These are phyloP conservation scores for Nemurella pictetii DNA, from an alignment of 2,888 invertebrate species.

Conservation along the genomic window DNA sequence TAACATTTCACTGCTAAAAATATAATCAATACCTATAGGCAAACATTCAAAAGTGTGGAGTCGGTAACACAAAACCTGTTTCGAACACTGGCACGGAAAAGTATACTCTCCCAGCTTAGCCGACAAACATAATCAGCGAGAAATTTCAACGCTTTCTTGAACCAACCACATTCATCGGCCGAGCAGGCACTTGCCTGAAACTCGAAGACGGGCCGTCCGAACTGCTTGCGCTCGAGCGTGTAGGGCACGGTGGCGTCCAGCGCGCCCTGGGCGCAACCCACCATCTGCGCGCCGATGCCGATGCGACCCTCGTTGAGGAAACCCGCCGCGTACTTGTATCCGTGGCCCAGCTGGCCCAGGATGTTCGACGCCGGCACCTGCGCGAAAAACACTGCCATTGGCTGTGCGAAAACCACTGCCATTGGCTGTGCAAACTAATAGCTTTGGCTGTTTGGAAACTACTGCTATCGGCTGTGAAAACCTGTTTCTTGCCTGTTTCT, in stretches of 20 bases:
- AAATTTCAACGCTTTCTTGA: too few species aligned
- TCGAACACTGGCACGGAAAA: too few species aligned
- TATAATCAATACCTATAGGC: too few species aligned
- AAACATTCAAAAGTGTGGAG: too few species aligned
- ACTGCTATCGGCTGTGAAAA: too few species aligned
- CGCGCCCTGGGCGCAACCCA: conserved; percentile 92
- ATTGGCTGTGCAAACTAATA: not conserved
- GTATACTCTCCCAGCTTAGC: too few species aligned
- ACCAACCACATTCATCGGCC: too few species aligned
- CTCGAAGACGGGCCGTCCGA: conserved; percentile 83
- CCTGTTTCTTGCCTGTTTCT: too few species aligned
- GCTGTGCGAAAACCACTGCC: not conserved
- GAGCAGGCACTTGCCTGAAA: conserved; percentile 86
- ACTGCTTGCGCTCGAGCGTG: conserved; percentile 91
- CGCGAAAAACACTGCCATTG: not conserved
- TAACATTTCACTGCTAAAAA: too few species aligned
- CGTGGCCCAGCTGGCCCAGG: conserved; percentile 86
- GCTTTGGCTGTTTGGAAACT: too few species aligned
- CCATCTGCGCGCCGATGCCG: conserved; percentile 90
- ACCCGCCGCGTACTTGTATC: conserved; percentile 95
- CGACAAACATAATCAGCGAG: too few species aligned
- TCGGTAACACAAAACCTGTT: too few species aligned
- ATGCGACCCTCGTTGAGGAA: conserved; percentile 93
- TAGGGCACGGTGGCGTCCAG: conserved; percentile 95
- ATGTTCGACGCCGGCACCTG: conserved; percentile 58